Conservation (phyloP, 2,113 vertebrate genomes). For the Nothoprocta perdicaria region DNA sequence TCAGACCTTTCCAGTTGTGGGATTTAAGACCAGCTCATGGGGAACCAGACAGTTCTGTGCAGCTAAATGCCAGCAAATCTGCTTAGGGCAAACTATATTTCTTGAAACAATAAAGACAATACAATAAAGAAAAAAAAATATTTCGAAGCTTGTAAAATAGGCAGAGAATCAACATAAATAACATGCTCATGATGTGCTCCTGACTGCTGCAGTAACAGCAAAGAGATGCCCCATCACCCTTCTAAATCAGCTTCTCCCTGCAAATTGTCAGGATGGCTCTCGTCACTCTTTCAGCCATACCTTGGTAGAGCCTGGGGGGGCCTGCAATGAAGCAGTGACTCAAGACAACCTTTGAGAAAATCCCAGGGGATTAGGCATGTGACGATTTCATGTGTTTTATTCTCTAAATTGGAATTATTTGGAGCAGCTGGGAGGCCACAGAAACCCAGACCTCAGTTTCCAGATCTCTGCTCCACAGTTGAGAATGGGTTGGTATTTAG, state of each 20-base stretch:
- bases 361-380: neutral
- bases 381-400: neutral
- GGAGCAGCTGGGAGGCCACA: neutral
- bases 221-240: neutral
- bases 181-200: fast-evolving
- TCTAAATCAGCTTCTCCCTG: neutral
- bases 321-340: neutral
- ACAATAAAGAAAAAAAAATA: neutral
- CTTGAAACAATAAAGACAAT: neutral
- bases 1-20: neutral
- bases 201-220: neutral
- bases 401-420: neutral
- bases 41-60: neutral
- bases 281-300: neutral
- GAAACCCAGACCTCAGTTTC: neutral
- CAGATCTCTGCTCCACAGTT: neutral
- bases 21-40: neutral
- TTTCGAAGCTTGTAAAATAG: neutral
- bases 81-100: fast-evolving
- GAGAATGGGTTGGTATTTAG: neutral
- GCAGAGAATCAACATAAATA: neutral
- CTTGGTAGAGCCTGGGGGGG: neutral
- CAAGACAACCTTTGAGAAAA: neutral
- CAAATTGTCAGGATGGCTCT: neutral
- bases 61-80: neutral